Evolutionary conservation across 37 sponge, comb jelly and placozoan species (phyloP), one percentile per base, ranked within the genome.

Genomic region (Chondrosia reniformis): DNA sequence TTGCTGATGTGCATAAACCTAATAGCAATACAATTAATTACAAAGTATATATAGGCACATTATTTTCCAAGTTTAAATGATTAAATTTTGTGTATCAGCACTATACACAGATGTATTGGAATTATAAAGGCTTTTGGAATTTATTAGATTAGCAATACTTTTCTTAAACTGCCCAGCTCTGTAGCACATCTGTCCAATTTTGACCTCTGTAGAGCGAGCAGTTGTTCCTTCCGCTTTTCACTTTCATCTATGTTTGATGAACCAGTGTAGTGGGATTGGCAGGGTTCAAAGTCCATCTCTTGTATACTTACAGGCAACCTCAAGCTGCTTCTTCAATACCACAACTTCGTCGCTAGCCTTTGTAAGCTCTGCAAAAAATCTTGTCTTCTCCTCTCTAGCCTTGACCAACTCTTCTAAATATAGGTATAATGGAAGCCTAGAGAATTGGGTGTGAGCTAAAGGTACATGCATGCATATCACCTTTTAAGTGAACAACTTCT

Each of bases 181-280:
- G 31, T 33, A 19, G 22, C 46, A 25, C 19, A 49, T 43, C 80
- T 67, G 69, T 80, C 80, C n/a, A 49, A 45, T 67, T 65, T 80
- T 37, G 80, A 80, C 49, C 69, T 64, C 39, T 80, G 80, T 4
- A 80, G 41, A 3, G n/a, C 37, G 31, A 80, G 37, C 37, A 80
- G 69, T 28, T 80, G 67, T 40, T 80, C 80, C 56, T 67, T 80
- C 13, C 80, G 46, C 49, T 65, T 80, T 31, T 80, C 80, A 52
- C 69, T 41, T 33, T 80, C 80, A 44, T 58, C 80, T 80, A 42
- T 22, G 8, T 61, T 61, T 24, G 17, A 61, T 9, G n/a, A 22
- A 12, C 27, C 8, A 61, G 9, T 15, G 52, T 49, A 15, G 52
- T 15, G 52, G 52, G 15, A 19, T 49, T 19, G 15, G 15, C 10